These are phyloP conservation scores for Fulica atra DNA, from an alignment of 2,113 vertebrate species.

Conservation along the genomic window DNA sequence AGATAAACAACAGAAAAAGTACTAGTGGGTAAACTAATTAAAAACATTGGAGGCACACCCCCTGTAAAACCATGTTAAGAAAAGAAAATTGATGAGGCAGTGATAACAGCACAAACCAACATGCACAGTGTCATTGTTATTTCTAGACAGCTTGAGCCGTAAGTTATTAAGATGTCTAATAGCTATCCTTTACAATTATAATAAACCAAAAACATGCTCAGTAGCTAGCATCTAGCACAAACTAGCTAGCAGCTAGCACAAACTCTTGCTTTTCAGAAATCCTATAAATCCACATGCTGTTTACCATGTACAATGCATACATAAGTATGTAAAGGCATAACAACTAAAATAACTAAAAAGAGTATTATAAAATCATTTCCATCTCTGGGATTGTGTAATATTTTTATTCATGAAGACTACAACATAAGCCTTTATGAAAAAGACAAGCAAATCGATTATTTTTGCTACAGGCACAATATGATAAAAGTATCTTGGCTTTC, in stretches of 20 bases:
- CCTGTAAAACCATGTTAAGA: background rate
- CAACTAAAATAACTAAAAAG: background rate
- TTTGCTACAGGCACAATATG: background rate
- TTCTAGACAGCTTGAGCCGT: background rate
- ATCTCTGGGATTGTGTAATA: background rate
- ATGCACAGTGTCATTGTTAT: background rate
- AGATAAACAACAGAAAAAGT: background rate
- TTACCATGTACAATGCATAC: background rate
- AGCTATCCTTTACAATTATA: background rate
- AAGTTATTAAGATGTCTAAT: background rate
- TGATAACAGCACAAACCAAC: background rate
- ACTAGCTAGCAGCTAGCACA: background rate
- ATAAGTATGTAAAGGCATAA: background rate
- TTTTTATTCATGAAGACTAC: background rate
- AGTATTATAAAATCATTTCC: background rate
- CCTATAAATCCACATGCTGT: background rate
- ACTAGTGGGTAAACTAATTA: background rate
- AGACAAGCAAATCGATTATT: background rate
- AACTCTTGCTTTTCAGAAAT: background rate
- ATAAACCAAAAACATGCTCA: slow-evolving; percentile 2
- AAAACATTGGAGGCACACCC: background rate
- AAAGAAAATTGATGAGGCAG: background rate
- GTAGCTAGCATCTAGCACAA: background rate
- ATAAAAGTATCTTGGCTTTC: background rate
- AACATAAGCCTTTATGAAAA: background rate